Conservation (phyloP, 2,797 vertebrate genomes). For the Steatocranus sp. region DNA sequence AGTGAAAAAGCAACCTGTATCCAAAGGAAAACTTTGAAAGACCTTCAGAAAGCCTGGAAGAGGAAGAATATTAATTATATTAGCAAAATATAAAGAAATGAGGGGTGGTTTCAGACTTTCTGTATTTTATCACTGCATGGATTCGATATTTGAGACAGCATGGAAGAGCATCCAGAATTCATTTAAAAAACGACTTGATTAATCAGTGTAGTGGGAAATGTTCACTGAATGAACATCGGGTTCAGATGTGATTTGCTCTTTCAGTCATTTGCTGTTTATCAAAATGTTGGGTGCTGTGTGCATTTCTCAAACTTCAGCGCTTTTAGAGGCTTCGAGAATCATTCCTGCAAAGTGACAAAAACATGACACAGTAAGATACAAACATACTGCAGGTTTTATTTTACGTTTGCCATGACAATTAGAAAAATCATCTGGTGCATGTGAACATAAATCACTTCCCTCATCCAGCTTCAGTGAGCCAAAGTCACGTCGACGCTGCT, state of each 20-base stretch:
- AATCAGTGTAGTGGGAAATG: rapidly evolving
- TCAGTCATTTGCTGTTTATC: neutral
- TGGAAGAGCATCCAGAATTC: neutral
- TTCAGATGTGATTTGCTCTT: rapidly evolving
- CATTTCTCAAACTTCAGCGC: neutral
- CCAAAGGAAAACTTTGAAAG: neutral
- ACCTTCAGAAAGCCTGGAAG: neutral
- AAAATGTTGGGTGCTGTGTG: neutral
- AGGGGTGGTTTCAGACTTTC: neutral
- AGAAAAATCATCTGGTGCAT: conserved; percentile 80
- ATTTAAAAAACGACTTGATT: rapidly evolving
- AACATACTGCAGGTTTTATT: conserved; percentile 83
- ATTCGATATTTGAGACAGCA: rapidly evolving
- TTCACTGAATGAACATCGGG: neutral
- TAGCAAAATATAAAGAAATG: neutral
- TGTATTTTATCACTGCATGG: neutral
- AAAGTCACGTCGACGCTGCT: conserved; percentile 23
- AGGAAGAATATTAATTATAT: neutral
- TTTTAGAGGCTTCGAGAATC: neutral
- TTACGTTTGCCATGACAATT: conserved; percentile 80
- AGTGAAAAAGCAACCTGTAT: neutral
- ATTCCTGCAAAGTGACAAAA: neutral
- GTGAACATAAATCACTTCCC: conserved; percentile 65
- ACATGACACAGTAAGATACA: conserved; percentile 58
- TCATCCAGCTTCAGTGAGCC: conserved; percentile 4